A percentile compares a stretch with the other conserved stretches of the same genome.
phyloP scores from a whole-genome alignment of 2,888 invertebrate species.

The Byasa hedistus region DNA sequence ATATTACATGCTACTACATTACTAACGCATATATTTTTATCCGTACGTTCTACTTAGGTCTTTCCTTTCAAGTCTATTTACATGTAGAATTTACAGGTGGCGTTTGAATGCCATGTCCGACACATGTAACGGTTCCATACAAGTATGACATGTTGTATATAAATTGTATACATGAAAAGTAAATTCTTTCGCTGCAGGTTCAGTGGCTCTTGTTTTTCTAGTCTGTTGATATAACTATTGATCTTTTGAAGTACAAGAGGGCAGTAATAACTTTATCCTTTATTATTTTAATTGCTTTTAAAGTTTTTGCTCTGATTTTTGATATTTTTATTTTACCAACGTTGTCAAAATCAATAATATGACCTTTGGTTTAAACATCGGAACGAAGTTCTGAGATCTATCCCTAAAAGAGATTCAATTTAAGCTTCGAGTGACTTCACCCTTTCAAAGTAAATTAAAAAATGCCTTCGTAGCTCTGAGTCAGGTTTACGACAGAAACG shows the following conservation, averaged over 20 bases:
- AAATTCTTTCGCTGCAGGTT: background rate
- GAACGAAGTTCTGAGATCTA: background rate
- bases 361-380: conserved; percentile 14
- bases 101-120: no score
- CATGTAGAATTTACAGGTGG: no score
- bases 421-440: conserved; percentile 13
- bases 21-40: no score
- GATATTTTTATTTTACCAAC: background rate
- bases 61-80: no score
- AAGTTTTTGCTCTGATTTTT: conserved; percentile 1
- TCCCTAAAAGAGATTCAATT: conserved; percentile 10
- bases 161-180: background rate
- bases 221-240: background rate
- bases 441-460: conserved; percentile 27
- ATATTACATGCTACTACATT: no score
- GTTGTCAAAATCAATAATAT: background rate
- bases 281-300: background rate
- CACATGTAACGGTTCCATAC: no score
- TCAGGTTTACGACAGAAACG: conserved; percentile 2
- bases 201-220: background rate
- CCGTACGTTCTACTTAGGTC: no score
- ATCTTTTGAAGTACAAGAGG: background rate
- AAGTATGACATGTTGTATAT: background rate
- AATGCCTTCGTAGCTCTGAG: conserved; percentile 10
- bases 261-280: background rate